A percentile compares a stretch with the other conserved stretches of the same genome.
Conservation (phyloP, 2,797 vertebrate species). For the Gymnothorax reevesii region DNA sequence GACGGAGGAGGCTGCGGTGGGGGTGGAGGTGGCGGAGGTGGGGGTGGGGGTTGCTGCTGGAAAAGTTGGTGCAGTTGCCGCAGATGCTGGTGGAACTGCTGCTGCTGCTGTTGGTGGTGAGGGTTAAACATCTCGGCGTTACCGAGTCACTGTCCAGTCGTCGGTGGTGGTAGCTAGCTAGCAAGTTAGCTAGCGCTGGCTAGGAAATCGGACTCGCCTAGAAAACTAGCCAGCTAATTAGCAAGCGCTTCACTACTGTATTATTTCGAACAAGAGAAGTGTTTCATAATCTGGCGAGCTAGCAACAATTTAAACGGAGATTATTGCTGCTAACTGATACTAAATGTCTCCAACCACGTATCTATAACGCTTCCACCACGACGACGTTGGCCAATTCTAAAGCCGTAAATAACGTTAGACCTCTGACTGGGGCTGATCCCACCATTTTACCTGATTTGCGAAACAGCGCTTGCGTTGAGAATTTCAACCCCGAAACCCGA, state of each 20-base stretch:
- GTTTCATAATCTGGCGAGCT: slow-evolving; percentile 7
- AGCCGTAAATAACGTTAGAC: background rate
- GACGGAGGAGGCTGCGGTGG: slow-evolving; percentile 44
- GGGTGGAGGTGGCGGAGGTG: slow-evolving; percentile 52
- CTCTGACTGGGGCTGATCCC: background rate
- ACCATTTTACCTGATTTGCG: background rate
- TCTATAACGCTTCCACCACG: background rate
- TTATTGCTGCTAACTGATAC: background rate
- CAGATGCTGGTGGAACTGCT: slow-evolving; percentile 81
- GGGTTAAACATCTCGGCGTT: slow-evolving; percentile 65
- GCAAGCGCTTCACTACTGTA: background rate
- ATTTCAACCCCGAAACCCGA: background rate
- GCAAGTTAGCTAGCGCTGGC: slow-evolving; percentile 45
- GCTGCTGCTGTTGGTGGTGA: slow-evolving; percentile 68
- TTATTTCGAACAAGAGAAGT: slow-evolving; percentile 11
- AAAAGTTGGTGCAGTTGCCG: slow-evolving; percentile 79
- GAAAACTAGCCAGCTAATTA: slow-evolving; percentile 20
- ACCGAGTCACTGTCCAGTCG: background rate
- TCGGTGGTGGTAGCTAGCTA: background rate
- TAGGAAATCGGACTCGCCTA: slow-evolving; percentile 34
- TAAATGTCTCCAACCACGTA: background rate
- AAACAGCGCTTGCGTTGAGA: background rate
- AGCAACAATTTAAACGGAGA: background rate
- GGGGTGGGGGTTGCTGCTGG: slow-evolving; percentile 74
- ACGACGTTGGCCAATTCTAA: background rate